Percentiles rank a stretch among this genome's conserved stretches.
These are phyloP conservation scores for Caenorhabditis sp. DNA, from an alignment of 2,888 invertebrate species.

Conservation along the genomic window DNA sequence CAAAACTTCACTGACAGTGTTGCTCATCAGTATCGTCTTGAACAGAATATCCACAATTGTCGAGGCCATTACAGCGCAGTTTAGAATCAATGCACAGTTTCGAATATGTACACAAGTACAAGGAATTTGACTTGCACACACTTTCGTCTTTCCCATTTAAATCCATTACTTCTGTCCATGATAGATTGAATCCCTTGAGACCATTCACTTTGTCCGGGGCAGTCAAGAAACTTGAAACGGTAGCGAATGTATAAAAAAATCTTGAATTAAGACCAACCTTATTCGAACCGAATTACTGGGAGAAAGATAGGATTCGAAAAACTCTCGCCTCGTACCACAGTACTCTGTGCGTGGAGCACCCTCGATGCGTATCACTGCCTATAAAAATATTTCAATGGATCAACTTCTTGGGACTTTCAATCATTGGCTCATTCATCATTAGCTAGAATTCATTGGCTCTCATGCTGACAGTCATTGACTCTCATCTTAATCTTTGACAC, in stretches of 20 bases:
- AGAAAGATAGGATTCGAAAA: slow-evolving; percentile 54
- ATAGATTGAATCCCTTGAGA: slow-evolving; percentile 77
- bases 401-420: background rate
- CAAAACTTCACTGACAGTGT: slow-evolving; percentile 74
- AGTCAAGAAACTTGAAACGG: slow-evolving; percentile 78
- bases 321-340: slow-evolving; percentile 60
- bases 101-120: slow-evolving; percentile 85
- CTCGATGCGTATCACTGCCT: slow-evolving; percentile 61
- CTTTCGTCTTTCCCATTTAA: slow-evolving; percentile 57
- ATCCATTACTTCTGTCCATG: slow-evolving; percentile 77
- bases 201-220: slow-evolving; percentile 78
- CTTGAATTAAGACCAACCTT: slow-evolving; percentile 21
- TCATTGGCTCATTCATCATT: too few species aligned
- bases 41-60: slow-evolving; percentile 86
- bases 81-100: slow-evolving; percentile 88
- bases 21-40: slow-evolving; percentile 86
- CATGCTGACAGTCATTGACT: too few species aligned
- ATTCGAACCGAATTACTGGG: slow-evolving; percentile 58
- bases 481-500: too few species aligned
- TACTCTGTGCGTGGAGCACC: slow-evolving; percentile 60
- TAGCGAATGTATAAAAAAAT: background rate
- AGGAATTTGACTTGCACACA: slow-evolving; percentile 81
- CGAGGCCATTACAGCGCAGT: slow-evolving; percentile 81
- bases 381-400: background rate
- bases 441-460: too few species aligned